These are phyloP conservation scores for Phacellophora camtschatica DNA, from an alignment of 30 jellyfish, hydroid and myxozoan species.

Conservation along the genomic window DNA sequence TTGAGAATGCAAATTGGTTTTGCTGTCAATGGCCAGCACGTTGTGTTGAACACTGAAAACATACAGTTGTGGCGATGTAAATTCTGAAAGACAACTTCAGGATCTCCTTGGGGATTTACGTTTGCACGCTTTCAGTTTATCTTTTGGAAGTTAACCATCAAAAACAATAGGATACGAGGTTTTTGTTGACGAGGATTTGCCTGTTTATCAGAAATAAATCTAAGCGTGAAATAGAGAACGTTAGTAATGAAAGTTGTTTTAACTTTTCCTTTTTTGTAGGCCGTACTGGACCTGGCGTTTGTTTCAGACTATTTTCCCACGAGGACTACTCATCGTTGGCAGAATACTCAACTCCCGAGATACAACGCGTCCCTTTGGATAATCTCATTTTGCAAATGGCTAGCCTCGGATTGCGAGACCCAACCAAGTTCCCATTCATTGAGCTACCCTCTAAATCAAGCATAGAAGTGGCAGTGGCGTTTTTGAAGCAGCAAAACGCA, in stretches of 20 bases:
- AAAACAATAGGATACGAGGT: no score
- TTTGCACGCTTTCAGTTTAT: no score
- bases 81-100: no score
- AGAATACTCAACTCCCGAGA: conserved; percentile 96
- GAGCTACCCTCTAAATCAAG: conserved; percentile 93
- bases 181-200: no score
- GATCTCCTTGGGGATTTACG: no score
- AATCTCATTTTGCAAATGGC: conserved; percentile 94
- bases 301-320: conserved; percentile 93
- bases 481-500: conserved; percentile 84
- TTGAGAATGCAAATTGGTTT: no score
- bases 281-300: conserved; percentile 99
- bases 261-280: conserved; percentile 51
- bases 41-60: no score
- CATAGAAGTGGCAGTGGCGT: conserved; percentile 72
- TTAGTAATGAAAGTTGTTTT: neutral
- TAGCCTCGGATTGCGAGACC: conserved; percentile 90
- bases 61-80: no score
- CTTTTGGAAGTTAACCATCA: no score
- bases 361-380: conserved; percentile 95
- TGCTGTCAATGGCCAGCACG: no score
- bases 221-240: no score
- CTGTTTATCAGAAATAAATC: no score
- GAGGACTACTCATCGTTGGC: conserved; percentile 89
- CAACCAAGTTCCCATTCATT: conserved; percentile 87